Evolutionary conservation across 2,797 vertebrate genomes (phyloP), one percentile per base, ranked within the genome.

Genomic region (Gobionotothen gibberifrons): DNA sequence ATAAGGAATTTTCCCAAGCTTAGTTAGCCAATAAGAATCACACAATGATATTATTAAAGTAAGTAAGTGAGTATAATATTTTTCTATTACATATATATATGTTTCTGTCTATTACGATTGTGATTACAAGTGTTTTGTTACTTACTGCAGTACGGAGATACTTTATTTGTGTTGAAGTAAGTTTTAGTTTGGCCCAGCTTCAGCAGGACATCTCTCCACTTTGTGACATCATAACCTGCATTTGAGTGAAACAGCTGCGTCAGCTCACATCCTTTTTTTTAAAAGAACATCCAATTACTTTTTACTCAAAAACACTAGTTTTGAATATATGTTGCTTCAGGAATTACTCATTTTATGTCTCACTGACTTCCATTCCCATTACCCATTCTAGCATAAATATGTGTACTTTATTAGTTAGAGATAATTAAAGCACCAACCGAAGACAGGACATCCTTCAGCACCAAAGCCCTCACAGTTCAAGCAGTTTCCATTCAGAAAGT

Each of bases 401-500:
- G 9, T 17, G 0, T 17, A 70, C 2, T 43, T 40, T 2, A 42
- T 47, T 15, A 58, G 4, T 17, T 1, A 42, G 15, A 39, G 14
- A 39, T 43, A 2, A 53, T 53, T 8, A 16, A 49, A 46, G 36
- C 17, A 58, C 95, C 87, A 90, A 99, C 98, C 98, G 69, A 98
- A 86, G 12, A 93, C 47, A 9, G 98, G 98, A 77, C 97, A 99
- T 60, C 95, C 93, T 19, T 89, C 89, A 16, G 87, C 79, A 6
- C 90, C 85, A 78, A 96, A 97, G 19, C 0, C 61, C 0, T 89
- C 80, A 81, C 97, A 98, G 42, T 85, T 83, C 47, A 93, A 26
- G 79, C 97, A 99, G 59, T 92, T 95, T 3, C 96, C 97, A 71
- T 93, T 93, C 69, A 94, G 93, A 51, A 94, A 99, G 79, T 97